Evolutionary conservation across 1,140 invertebrate species (phyloP).

Genomic region (Sesamia nonagrioides): DNA sequence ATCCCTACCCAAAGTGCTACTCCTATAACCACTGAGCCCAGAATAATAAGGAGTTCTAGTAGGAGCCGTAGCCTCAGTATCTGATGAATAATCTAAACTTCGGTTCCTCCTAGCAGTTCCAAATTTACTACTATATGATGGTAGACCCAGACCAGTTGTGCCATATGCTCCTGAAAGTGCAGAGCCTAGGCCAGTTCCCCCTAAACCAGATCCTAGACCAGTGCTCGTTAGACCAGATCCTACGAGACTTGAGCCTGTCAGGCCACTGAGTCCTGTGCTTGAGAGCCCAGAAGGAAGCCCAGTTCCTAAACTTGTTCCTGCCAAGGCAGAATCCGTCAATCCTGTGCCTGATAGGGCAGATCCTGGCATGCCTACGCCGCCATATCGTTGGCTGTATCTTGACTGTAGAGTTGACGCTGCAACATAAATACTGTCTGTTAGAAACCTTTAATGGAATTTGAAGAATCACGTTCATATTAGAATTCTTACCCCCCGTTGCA

Average conservation of each 20-base stretch:
- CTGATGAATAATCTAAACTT: constrained; percentile 96
- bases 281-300: constrained; percentile 79
- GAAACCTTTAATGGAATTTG: not conserved
- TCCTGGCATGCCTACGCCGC: constrained; percentile 79
- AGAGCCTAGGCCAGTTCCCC: constrained; percentile 74
- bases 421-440: constrained; percentile 49
- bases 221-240: constrained; percentile 78
- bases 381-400: constrained; percentile 82
- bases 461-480: not conserved
- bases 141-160: constrained; percentile 83
- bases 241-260: constrained; percentile 80
- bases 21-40: constrained; percentile 81
- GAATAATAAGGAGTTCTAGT: constrained; percentile 93
- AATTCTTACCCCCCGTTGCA: constrained; percentile 67
- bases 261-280: constrained; percentile 74
- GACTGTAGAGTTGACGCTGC: constrained; percentile 69
- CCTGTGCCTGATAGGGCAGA: constrained; percentile 72
- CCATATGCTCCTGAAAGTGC: constrained; percentile 87
- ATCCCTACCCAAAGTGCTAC: constrained; percentile 87
- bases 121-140: constrained; percentile 81
- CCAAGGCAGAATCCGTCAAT: constrained; percentile 69
- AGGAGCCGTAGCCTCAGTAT: constrained; percentile 96
- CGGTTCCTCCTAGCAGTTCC: constrained; percentile 90
- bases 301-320: constrained; percentile 66
- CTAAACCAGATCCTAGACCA: constrained; percentile 74